A percentile compares a stretch with the other conserved stretches of the same genome.
Conservation (phyloP, 2,113 vertebrate species). For the Chaenogobius annularis region DNA sequence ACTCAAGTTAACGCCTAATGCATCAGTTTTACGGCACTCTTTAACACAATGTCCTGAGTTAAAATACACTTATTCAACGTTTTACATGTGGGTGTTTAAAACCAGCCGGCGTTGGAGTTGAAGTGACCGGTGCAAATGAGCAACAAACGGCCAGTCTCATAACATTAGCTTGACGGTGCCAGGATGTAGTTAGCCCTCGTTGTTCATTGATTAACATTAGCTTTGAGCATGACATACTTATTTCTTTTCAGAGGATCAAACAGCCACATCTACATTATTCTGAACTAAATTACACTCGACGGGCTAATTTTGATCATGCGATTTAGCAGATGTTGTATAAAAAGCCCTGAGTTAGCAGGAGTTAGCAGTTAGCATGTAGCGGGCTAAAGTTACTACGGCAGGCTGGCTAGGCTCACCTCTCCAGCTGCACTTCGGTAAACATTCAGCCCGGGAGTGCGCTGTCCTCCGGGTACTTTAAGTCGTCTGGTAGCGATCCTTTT, state of each 20-base stretch:
- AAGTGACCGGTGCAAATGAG: neutral
- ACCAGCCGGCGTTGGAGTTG: neutral
- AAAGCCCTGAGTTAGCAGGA: slow-evolving; percentile 29
- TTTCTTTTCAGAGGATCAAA: neutral
- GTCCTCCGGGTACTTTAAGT: slow-evolving; percentile 6
- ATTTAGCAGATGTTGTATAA: slow-evolving; percentile 13
- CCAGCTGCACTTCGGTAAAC: slow-evolving; percentile 44
- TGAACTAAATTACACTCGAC: neutral
- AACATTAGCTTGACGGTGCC: slow-evolving; percentile 37
- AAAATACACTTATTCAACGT: neutral
- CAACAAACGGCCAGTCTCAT: slow-evolving; percentile 28
- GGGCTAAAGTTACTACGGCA: slow-evolving; percentile 60
- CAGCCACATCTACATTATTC: neutral
- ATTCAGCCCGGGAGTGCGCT: slow-evolving; percentile 32
- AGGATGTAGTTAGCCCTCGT: slow-evolving; percentile 37
- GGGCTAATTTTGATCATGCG: neutral
- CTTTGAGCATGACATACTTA: slow-evolving; percentile 5
- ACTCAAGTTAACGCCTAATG: slow-evolving; percentile 11
- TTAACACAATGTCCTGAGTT: neutral
- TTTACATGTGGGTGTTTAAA: neutral
- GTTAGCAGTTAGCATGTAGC: slow-evolving; percentile 60
- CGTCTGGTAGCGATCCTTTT: neutral
- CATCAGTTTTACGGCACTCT: neutral
- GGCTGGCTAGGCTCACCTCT: slow-evolving; percentile 47
- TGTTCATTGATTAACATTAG: slow-evolving; percentile 63